Base-by-base conservation (phyloP, 2,113 vertebrate species). In the Eleginops maclovinus region DNA sequence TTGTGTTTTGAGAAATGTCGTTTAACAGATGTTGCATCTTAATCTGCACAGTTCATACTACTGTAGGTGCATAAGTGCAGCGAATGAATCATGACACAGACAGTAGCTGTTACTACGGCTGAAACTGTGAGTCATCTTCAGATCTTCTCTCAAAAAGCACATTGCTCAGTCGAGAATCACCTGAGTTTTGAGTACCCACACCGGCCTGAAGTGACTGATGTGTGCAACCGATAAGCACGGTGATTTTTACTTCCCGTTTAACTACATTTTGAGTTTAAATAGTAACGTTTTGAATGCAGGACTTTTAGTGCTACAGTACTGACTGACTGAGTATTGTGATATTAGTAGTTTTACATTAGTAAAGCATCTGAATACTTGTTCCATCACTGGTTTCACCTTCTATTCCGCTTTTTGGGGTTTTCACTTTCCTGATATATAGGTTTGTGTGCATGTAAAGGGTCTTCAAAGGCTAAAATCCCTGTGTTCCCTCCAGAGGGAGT, bases 51-150 rank as follows among this genome's bases (percentile, higher is more conserved):
- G 19, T 4, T 44, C 49, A 22, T 12, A 4, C 2, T 12, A 2
- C 41, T 16, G 68, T 26, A 17, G 55, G 21, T 65, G 72, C 24
- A 51, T 51, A 21, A 9, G 68, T 15, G 15, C n/a, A 12, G 19
- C 15, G 28, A 53, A 60, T 55, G 60, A 62, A 58, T 64, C 19
- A 51, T 46, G 61, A 36, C 72, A 65, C 24, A 26, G 17, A 1
- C 72, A 56, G 41, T 22, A 55, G 19, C 67, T 53, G 72, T 50
- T 82, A 70, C 72, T 73, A 68, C 70, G 19, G 54, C 3, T 58
- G 19, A 19, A 62, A 47, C 28, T 16, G 40, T 79, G 64, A 73
- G n/a, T 80, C 68, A 84, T 47, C 66, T 16, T 44, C 3, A 54
- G 8, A 40, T 22, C 51, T 54, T 41, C 47, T 16, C 55, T 36